Evolutionary conservation across 2,797 vertebrate species (phyloP).

Genomic region (Taeniopygia guttata): DNA sequence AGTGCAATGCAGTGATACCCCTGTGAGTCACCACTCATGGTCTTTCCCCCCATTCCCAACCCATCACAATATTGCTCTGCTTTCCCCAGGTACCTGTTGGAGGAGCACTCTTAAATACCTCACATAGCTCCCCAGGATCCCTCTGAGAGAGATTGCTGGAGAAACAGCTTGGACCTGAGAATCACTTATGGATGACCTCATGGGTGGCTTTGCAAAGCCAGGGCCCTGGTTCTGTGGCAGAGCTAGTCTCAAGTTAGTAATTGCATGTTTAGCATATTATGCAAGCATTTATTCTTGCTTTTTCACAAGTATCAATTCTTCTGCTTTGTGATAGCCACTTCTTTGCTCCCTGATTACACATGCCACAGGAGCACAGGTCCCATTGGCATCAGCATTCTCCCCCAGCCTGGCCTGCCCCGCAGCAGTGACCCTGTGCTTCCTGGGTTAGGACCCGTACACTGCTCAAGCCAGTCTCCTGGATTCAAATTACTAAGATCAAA

Average conservation of each 20-base stretch:
- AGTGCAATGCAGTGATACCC: background rate
- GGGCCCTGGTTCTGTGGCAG: background rate
- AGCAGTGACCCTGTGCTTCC: background rate
- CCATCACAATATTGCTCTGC: rapidly evolving
- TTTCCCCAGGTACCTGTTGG: background rate
- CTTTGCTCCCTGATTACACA: background rate
- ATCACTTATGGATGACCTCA: rapidly evolving
- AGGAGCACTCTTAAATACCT: background rate
- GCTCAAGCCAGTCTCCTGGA: background rate
- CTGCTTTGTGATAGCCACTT: background rate
- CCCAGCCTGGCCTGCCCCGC: background rate
- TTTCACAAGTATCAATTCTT: background rate
- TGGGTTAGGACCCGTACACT: background rate
- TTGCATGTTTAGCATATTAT: background rate
- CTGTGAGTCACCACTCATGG: background rate
- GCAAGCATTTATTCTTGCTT: background rate
- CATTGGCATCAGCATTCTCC: background rate
- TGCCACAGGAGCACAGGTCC: background rate
- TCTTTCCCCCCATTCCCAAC: background rate
- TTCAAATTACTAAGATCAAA: background rate
- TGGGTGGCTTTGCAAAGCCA: rapidly evolving
- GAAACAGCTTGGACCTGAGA: background rate
- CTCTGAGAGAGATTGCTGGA: background rate
- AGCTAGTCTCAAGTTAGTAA: background rate
- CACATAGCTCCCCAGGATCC: background rate